Evolutionary conservation across 2,113 vertebrate genomes (phyloP), one percentile per base, ranked within the genome.

Genomic region (Bambusicola thoracicus): DNA sequence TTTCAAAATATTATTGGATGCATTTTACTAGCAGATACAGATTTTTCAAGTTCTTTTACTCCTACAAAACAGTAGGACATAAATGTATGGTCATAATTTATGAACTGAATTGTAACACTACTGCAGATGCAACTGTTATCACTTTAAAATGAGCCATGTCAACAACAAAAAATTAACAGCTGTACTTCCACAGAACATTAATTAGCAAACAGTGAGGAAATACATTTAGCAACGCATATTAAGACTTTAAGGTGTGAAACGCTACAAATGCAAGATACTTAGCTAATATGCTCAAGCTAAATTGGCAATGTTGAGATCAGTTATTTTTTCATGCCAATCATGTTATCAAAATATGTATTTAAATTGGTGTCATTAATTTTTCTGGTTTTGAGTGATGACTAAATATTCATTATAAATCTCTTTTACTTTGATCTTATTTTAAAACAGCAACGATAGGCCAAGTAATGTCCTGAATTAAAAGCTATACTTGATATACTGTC

Each of bases 171-270:
- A 94, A 96, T 96, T 96, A 97, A 81, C 90, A 97, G 93, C 79
- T 97, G 78, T 92, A 95, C 85, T 95, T 97, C 58, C 66, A 92
- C 25, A 93, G 87, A 96, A 96, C 85, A 87, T 95, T 95, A 97
- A 98, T 96, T 97, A 97, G 85, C 86, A 97, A 96, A 95, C 74
- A 97, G 89, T 94, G 97, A 96, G 87, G 79, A 96, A 97, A 96
- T 59, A 95, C 72, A 96, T 95, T 97, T 96, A 97, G 92, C 90
- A 96, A 96, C 91, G 95, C 85, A 96, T 95, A 97, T 94, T 96
- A 97, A 92, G 90, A 94, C 68, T 93, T 85, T 90, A 96, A 96
- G 59, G 95, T 96, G 93, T 91, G 91, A 97, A 96, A 96, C 92
- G 93, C 81, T 96, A 97, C 78, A 93, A 97, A 97, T 95, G 83